Evolutionary conservation across 2,888 invertebrate species (phyloP).

Genomic region (Eristalis arbustorum): DNA sequence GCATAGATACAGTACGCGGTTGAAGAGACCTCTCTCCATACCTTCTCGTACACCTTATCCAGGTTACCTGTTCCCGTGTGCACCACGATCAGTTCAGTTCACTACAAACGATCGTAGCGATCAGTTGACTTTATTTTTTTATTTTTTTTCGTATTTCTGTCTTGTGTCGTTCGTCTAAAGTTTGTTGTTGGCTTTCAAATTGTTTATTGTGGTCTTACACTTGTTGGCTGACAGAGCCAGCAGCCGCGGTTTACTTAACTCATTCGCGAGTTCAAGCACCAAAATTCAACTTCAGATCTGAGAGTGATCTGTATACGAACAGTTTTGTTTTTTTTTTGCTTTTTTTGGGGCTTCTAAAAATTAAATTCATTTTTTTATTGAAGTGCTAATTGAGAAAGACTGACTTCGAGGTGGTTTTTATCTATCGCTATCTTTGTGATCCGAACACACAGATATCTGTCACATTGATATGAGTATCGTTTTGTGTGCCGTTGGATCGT

Average conservation of each 20-base stretch:
- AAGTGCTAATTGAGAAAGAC: conserved; percentile 61
- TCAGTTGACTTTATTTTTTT: conserved; percentile 44
- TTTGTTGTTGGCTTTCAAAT: background rate
- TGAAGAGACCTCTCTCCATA: conserved; percentile 63
- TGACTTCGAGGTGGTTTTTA: conserved; percentile 45
- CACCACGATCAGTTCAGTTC: conserved; percentile 68
- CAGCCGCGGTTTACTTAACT: conserved; percentile 49
- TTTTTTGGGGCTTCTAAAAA: background rate
- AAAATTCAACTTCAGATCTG: conserved; percentile 46
- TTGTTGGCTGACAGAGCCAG: conserved; percentile 38
- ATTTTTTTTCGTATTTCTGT: conserved; percentile 2
- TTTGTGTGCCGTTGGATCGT: conserved; percentile 1
- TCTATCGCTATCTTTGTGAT: conserved; percentile 54
- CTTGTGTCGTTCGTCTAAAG: background rate
- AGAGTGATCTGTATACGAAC: conserved; percentile 47
- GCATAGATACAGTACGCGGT: conserved; percentile 62
- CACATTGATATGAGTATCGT: conserved; percentile 24
- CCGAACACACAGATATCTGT: conserved; percentile 39
- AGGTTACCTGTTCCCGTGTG: conserved; percentile 70
- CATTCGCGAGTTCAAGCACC: conserved; percentile 57
- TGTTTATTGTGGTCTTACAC: conserved; percentile 53
- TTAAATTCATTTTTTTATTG: conserved; percentile 14
- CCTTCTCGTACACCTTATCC: conserved; percentile 65
- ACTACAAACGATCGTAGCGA: conserved; percentile 63
- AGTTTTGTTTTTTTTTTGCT: background rate